A percentile compares a stretch with the other conserved stretches of the same genome.
These are phyloP conservation scores for Ianthella basta DNA, from an alignment of 37 sponge, comb jelly and placozoan species.

Conservation along the genomic window DNA sequence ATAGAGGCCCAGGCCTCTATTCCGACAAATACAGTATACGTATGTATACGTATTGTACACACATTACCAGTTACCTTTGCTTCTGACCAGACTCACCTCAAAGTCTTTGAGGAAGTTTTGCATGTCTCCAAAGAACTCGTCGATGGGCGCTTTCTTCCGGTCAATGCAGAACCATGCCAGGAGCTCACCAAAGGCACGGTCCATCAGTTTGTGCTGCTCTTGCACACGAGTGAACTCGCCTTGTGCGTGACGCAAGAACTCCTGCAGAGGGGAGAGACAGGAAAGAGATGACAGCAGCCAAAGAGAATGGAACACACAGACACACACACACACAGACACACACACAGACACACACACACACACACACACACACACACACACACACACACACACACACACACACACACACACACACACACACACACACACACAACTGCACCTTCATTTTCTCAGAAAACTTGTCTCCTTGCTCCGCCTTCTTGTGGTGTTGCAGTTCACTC, in stretches of 20 bases:
- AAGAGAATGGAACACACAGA: background rate
- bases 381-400: constrained; percentile 25
- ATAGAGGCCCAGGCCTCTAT: no score
- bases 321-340: constrained; percentile 27
- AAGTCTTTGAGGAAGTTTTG: constrained; percentile 82
- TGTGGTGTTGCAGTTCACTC: constrained; percentile 59
- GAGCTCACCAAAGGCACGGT: constrained; percentile 70
- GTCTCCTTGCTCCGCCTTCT: constrained; percentile 62
- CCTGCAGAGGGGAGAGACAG: constrained; percentile 19
- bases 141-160: constrained; percentile 82
- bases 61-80: no score
- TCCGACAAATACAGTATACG: no score
- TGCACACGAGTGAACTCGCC: constrained; percentile 56
- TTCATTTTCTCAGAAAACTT: constrained; percentile 69
- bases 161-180: constrained; percentile 71
- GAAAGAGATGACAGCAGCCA: background rate
- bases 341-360: constrained; percentile 23
- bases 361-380: constrained; percentile 23
- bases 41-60: no score
- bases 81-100: constrained; percentile 65
- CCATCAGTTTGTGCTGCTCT: constrained; percentile 75
- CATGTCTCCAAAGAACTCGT: constrained; percentile 96
- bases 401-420: background rate
- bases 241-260: constrained; percentile 65
- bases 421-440: background rate